Percentiles rank a stretch among this genome's conserved stretches.
These are phyloP conservation scores for Folsomia candida DNA, from an alignment of 2,888 invertebrate genomes.

Conservation along the genomic window DNA sequence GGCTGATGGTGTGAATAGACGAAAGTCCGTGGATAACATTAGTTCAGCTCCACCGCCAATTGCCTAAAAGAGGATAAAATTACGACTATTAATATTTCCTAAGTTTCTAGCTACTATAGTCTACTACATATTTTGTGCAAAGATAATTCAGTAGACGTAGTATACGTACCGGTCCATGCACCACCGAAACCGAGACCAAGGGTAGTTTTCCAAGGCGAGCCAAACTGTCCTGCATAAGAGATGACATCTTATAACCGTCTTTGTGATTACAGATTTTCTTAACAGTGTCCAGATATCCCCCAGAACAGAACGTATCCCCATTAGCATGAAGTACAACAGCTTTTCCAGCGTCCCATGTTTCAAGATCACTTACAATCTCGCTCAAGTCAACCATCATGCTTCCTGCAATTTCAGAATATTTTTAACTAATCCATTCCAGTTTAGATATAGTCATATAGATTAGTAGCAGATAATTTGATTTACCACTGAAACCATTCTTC, in stretches of 20 bases:
- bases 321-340: constrained; percentile 57
- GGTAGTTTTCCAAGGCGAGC: constrained; percentile 56
- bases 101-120: background rate
- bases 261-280: constrained; percentile 52
- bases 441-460: constrained; percentile 1
- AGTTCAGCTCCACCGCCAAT: constrained; percentile 61
- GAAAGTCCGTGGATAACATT: constrained; percentile 57
- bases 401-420: constrained; percentile 53
- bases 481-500: constrained; percentile 58
- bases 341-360: constrained; percentile 56
- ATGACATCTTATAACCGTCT: constrained; percentile 55
- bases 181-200: constrained; percentile 57
- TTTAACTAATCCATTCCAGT: background rate
- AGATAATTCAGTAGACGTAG: background rate
- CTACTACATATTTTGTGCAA: background rate
- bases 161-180: constrained; percentile 54
- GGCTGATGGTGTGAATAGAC: constrained; percentile 54
- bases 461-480: constrained; percentile 7
- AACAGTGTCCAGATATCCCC: constrained; percentile 58
- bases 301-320: constrained; percentile 59
- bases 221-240: constrained; percentile 57
- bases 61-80: constrained; percentile 51
- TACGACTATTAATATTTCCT: background rate
- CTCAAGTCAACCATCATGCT: constrained; percentile 60
- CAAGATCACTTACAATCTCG: constrained; percentile 55